These are phyloP conservation scores for Plebejus anna DNA, from an alignment of 2,888 invertebrate genomes.

Conservation along the genomic window DNA sequence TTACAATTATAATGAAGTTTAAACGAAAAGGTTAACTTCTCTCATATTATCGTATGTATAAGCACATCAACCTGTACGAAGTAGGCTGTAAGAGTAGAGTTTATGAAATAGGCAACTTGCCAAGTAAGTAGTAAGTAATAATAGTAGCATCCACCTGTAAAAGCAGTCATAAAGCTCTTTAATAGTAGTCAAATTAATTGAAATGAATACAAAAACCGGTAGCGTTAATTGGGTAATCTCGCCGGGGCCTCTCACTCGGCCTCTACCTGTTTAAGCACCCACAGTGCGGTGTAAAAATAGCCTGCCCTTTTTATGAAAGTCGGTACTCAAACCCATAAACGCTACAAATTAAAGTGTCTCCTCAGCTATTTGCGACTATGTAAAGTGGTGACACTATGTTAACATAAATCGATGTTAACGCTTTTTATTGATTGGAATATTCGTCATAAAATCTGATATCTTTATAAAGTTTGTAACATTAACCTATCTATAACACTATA, in stretches of 20 bases:
- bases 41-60: neutral
- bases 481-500: neutral
- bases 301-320: neutral
- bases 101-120: too few species aligned
- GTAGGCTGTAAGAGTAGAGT: too few species aligned
- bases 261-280: neutral
- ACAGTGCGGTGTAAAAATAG: neutral
- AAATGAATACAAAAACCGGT: constrained; percentile 1
- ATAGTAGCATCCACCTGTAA: too few species aligned
- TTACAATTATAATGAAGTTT: neutral
- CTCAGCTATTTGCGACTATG: neutral
- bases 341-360: neutral
- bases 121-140: too few species aligned
- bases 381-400: neutral
- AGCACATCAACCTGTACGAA: too few species aligned
- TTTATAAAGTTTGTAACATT: neutral
- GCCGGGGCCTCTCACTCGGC: neutral
- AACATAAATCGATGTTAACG: neutral
- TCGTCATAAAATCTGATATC: neutral
- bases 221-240: neutral
- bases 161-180: neutral
- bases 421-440: neutral
- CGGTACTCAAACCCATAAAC: neutral
- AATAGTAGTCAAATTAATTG: neutral
- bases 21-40: neutral